A percentile compares a stretch with the other conserved stretches of the same genome.
These are phyloP conservation scores for Suricata suricatta DNA, from an alignment of 2,113 vertebrate genomes.

Conservation along the genomic window DNA sequence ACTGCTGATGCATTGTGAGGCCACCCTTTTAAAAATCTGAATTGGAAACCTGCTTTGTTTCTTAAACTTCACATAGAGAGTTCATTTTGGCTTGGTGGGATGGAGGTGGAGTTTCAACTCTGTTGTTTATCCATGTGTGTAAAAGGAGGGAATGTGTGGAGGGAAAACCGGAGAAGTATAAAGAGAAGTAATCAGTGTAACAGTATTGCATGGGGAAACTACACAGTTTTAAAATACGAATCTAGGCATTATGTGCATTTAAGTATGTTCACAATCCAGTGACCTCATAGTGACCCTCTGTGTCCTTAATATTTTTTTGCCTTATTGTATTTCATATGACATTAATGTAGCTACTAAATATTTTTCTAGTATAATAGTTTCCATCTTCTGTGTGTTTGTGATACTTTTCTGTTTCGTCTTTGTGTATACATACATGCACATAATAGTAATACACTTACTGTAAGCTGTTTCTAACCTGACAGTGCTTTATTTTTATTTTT, in stretches of 20 bases:
- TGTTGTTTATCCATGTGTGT: not conserved
- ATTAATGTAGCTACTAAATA: not conserved
- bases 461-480: not conserved
- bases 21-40: not conserved
- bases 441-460: not conserved
- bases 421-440: not conserved
- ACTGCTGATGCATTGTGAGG: not conserved
- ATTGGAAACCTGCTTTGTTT: not conserved
- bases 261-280: not conserved
- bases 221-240: not conserved
- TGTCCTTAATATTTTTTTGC: not conserved
- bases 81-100: not conserved
- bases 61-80: not conserved
- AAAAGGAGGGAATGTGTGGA: not conserved
- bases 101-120: not conserved
- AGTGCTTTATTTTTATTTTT: not conserved
- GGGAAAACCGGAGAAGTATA: not conserved
- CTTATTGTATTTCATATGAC: not conserved
- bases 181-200: not conserved
- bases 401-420: not conserved
- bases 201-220: not conserved
- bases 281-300: not conserved
- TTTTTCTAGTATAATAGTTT: not conserved
- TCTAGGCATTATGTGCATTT: not conserved
- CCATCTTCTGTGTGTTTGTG: not conserved